These are phyloP conservation scores for Notothenia coriiceps DNA, from an alignment of 2,113 vertebrate genomes.

Conservation along the genomic window DNA sequence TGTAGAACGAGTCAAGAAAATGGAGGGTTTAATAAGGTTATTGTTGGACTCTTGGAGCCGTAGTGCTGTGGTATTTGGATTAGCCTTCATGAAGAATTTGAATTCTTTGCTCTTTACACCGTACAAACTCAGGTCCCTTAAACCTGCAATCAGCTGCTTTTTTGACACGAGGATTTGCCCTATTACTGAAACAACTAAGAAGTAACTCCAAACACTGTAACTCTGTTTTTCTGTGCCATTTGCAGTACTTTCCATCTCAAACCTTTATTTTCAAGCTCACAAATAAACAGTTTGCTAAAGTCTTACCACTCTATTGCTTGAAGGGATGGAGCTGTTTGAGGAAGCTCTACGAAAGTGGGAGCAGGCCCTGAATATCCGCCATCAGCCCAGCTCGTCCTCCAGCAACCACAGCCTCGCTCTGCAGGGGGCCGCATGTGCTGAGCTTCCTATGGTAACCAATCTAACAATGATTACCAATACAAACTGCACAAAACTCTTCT, in stretches of 20 bases:
- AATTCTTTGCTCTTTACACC: background rate
- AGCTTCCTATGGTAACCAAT: slow-evolving; percentile 78
- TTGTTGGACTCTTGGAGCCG: background rate
- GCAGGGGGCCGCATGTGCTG: slow-evolving; percentile 75
- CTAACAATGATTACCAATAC: background rate
- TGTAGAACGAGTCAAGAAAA: background rate
- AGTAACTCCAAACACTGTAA: background rate
- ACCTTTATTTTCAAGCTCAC: background rate
- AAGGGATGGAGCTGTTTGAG: slow-evolving; percentile 98
- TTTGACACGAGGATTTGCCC: background rate
- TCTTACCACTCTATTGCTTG: background rate
- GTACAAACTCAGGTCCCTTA: background rate
- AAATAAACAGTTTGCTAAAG: background rate
- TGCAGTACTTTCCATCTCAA: background rate
- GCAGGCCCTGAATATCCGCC: slow-evolving; percentile 91
- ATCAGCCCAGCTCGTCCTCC: slow-evolving; percentile 83
- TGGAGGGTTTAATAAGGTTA: background rate
- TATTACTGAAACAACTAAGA: too few species aligned
- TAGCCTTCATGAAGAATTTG: background rate
- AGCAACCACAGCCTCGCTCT: slow-evolving; percentile 75
- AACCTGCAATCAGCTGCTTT: background rate
- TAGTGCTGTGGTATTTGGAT: slow-evolving; percentile 12
- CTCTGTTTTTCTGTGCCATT: background rate
- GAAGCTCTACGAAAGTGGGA: slow-evolving; percentile 98
- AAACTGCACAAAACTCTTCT: background rate